Base-by-base conservation (phyloP, 1,140 invertebrate species). In the Artemia franciscana region DNA sequence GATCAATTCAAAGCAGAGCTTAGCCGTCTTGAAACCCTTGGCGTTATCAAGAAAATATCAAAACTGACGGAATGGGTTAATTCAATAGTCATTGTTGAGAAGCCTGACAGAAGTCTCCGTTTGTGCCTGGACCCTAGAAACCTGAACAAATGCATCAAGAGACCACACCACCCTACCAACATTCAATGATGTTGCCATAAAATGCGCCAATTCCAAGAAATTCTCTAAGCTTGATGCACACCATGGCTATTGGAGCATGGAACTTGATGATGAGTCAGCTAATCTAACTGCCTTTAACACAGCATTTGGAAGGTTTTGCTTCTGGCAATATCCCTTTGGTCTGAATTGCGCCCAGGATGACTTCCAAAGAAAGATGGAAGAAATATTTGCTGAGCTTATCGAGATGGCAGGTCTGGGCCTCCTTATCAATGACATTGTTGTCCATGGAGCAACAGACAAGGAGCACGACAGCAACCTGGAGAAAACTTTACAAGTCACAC, bases 271-370 rank as follows among this genome's bases (percentile, higher is more conserved):
- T 26, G 65, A 73, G 57, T 71, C 68, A 64, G 67, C 66, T 51
- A 65, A 70, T 60, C 65, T 76, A 4, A 72, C 69, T 18, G 77
- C 76, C 26, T 77, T 77, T 67, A 70, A 72, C 23, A 70, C 68
- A 4, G 73, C 73, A 9, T 76, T 73, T 70, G 74, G 71, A 15
- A 60, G 70, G 24, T 74, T 65, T 62, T 66, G 67, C 51, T 72
- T 71, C 64, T 64, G 66, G 26, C 66, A 73, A 51, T 61, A 74
- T 21, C 73, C 73, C 5, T 75, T 76, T 67, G 73, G 74, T 5
- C 67, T 77, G 5, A 67, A 60, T 24, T 67, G 65, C 56, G 69
- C 69, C 1, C 57, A 39, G 30, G 30, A n/a, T n/a, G 30, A 39
- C 30, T 39, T 39, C n/a, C 30, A 39, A 39, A 39, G 30, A 39